Evolutionary conservation across 2,113 vertebrate genomes (phyloP).

Genomic region (Otus sunia): DNA sequence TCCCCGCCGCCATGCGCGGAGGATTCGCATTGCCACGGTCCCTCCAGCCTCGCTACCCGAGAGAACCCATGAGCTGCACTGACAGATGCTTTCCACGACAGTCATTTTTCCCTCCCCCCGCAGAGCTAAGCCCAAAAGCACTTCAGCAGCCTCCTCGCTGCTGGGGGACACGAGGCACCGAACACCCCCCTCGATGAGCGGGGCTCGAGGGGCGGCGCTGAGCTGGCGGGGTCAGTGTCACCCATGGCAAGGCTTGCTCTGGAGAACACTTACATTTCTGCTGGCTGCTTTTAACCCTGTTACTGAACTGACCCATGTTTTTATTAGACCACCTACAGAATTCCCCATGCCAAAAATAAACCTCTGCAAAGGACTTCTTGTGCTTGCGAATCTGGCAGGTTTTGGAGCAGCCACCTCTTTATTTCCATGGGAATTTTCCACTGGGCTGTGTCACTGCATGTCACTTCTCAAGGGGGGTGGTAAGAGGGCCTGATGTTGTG

Average conservation of each 20-base stretch:
- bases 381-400: neutral
- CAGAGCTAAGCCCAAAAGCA: neutral
- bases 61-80: neutral
- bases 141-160: neutral
- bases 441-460: neutral
- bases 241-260: neutral
- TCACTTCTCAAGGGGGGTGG: neutral
- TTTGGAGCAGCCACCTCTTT: slow-evolving; percentile 1
- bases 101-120: neutral
- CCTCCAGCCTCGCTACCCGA: neutral
- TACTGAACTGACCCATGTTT: neutral
- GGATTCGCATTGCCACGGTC: neutral
- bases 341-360: neutral
- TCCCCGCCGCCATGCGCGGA: rapidly evolving
- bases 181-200: neutral
- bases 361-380: neutral
- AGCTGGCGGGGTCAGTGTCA: neutral
- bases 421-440: slow-evolving; percentile 34
- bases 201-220: rapidly evolving
- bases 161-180: rapidly evolving
- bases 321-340: slow-evolving; percentile 32
- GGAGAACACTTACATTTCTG: neutral
- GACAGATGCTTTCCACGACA: neutral
- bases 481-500: neutral
- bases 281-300: neutral